phyloP scores from a whole-genome alignment of 2,113 vertebrate species.

The Lutjanus erythropterus region DNA sequence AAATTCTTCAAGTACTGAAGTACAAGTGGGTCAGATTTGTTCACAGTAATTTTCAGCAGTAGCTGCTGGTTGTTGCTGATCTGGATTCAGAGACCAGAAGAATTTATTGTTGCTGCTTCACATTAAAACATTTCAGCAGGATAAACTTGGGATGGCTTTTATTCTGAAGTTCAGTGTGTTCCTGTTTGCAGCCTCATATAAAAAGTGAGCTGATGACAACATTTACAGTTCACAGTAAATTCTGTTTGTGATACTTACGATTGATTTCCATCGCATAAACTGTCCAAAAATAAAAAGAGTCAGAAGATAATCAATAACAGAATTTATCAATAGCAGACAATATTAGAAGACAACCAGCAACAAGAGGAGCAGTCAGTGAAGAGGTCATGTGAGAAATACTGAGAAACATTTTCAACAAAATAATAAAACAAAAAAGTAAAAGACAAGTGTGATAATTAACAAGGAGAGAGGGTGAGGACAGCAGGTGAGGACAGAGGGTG shows the following conservation, averaged over 20 bases:
- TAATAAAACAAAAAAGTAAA: too few relatives aligned
- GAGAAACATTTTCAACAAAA: background rate
- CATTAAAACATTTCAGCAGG: background rate
- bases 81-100: too few relatives aligned
- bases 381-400: background rate
- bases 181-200: background rate
- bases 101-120: background rate
- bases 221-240: background rate
- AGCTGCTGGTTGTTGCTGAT: too few relatives aligned
- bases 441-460: background rate
- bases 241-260: conserved; percentile 87
- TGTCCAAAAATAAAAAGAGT: conserved; percentile 76
- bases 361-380: background rate
- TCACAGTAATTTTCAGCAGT: too few relatives aligned
- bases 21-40: too few relatives aligned
- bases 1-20: too few relatives aligned
- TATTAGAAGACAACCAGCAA: background rate
- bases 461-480: background rate
- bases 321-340: too few relatives aligned
- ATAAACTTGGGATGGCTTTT: background rate
- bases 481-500: background rate
- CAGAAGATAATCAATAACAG: background rate
- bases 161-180: too few relatives aligned
- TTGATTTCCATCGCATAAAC: conserved; percentile 99
- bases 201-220: background rate